A percentile compares a stretch with the other conserved stretches of the same genome.
Conservation (phyloP, 30 jellyfish, hydroid and myxozoan genomes). For the Sanderia malayensis region DNA sequence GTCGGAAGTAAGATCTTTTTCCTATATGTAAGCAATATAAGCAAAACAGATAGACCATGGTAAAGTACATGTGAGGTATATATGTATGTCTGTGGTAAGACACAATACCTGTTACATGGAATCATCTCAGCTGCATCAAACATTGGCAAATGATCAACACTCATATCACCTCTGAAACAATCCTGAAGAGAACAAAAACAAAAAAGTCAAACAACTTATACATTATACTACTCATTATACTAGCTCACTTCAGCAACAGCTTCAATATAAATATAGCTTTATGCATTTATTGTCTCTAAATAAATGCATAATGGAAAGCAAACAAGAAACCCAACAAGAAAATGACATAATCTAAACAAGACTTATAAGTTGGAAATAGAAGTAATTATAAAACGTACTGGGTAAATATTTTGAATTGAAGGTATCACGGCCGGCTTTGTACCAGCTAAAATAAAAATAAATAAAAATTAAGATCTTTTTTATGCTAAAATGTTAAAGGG, state of each 20-base stretch:
- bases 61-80: too few species aligned
- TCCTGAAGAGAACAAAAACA: conserved; percentile 35
- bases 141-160: conserved; percentile 85
- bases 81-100: too few species aligned
- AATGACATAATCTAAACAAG: not conserved
- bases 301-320: not conserved
- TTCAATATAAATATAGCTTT: not conserved
- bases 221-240: not conserved
- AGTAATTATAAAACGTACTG: too few species aligned
- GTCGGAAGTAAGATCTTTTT: too few species aligned
- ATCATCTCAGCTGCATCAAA: conserved; percentile 88
- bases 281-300: not conserved
- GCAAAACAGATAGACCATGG: too few species aligned
- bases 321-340: not conserved
- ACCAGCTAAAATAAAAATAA: not conserved
- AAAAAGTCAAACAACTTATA: not conserved
- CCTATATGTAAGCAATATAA: too few species aligned
- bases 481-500: too few species aligned
- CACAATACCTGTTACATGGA: conserved; percentile 92
- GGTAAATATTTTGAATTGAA: not conserved
- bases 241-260: not conserved
- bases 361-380: too few species aligned
- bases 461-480: too few species aligned
- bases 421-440: not conserved
- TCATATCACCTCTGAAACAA: conserved; percentile 52